Base-by-base conservation (phyloP, 2,888 invertebrate genomes). In the Keiferia lycopersicella region DNA sequence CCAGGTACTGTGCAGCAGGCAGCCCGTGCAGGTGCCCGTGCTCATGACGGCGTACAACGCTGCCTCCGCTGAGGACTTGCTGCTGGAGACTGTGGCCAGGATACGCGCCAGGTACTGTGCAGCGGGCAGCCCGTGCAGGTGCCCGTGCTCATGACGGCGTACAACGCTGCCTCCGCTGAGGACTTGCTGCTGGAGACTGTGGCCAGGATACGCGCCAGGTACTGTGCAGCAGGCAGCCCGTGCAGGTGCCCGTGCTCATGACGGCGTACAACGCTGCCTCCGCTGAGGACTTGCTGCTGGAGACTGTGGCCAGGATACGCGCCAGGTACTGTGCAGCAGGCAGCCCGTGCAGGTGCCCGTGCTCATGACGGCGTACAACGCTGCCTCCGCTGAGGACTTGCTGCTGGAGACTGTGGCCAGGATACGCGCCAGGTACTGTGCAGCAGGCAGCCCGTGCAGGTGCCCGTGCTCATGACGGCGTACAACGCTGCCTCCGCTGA, bases 381-480 rank as follows among this genome's bases (percentile, higher is more conserved):
- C 94, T 39, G 86, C 93, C 57, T 95, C 94, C 20, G 91, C 95
- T 0, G 94, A 95, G 56, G 96, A 97, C 76, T 99, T 96, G 86
- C 87, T 99, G 12, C 86, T 97, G 2, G 96, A 96, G 80, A 95
- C 95, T 2, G 78, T 99, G 16, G 94, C 93, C 77, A 94, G 94
- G 75, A 95, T 98, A 71, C 94, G 96, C 68, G 93, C 97, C 0
- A 73, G 79, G 87, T 76, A 81, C 87, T 79, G 81, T n/a, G n/a
- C n/a, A n/a, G n/a, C n/a, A n/a, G 91, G 0, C 94, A 94, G 63
- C 71, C 70, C 4, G 86, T 88, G 22, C 86, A 92, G 65, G 87
- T 94, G 56, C 98, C 98, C 70, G 94, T 96, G 0, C 84, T 99
- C 60, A 96, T 99, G 95, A 91, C 94, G 63, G 97, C 98, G 98